These are phyloP conservation scores for Pyrocephalus nanus DNA, from an alignment of 2,797 vertebrate species.

Conservation along the genomic window DNA sequence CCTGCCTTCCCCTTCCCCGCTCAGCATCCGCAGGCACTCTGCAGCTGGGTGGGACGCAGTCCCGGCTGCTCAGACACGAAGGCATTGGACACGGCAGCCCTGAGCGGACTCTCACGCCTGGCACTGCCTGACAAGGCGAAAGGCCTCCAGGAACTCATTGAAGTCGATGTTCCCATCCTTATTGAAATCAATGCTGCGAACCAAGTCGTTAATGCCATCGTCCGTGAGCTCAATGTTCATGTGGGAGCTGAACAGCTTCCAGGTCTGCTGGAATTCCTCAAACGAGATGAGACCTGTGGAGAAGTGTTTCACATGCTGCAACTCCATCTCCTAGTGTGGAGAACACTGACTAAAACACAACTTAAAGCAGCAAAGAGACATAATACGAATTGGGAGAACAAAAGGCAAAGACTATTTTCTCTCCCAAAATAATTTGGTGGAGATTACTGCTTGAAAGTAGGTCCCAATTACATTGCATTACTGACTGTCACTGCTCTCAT, in stretches of 20 bases:
- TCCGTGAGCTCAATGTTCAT: slow-evolving; percentile 86
- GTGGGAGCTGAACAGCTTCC: slow-evolving; percentile 91
- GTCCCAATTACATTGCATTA: accelerated
- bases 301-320: neutral
- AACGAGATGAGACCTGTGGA: slow-evolving; percentile 87
- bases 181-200: slow-evolving; percentile 93
- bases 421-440: neutral
- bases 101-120: neutral
- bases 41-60: neutral
- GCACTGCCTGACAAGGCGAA: slow-evolving; percentile 85
- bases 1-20: neutral
- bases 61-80: neutral
- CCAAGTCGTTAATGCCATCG: slow-evolving; percentile 83
- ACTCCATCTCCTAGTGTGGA: neutral
- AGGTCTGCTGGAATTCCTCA: slow-evolving; percentile 91
- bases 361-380: neutral
- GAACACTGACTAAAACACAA: neutral
- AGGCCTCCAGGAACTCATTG: slow-evolving; percentile 96
- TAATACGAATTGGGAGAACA: neutral
- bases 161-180: slow-evolving; percentile 95
- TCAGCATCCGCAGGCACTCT: neutral
- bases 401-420: neutral
- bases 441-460: neutral
- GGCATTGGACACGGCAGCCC: neutral
- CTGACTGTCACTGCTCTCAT: neutral